Evolutionary conservation across 2,888 invertebrate species (phyloP).

Genomic region (Euphydryas editha): DNA sequence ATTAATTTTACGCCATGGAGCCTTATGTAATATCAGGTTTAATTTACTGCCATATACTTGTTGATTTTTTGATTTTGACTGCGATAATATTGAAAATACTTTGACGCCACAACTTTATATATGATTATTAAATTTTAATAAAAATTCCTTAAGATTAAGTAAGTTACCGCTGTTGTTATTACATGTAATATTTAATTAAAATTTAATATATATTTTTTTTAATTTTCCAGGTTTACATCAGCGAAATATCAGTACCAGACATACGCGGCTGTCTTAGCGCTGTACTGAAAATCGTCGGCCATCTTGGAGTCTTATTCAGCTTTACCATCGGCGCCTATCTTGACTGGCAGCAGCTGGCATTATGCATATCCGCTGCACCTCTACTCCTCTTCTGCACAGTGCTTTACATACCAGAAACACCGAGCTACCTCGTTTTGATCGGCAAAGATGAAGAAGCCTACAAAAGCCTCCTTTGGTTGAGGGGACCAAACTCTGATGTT

Average conservation of each 20-base stretch:
- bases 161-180: too few species aligned
- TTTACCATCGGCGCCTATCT: slow-evolving; percentile 92
- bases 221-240: slow-evolving; percentile 90
- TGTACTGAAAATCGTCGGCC: slow-evolving; percentile 92
- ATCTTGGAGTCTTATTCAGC: slow-evolving; percentile 92
- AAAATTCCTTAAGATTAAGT: too few species aligned
- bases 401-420: slow-evolving; percentile 94
- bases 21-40: not conserved
- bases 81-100: too few species aligned
- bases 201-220: too few species aligned
- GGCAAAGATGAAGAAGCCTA: slow-evolving; percentile 87
- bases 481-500: slow-evolving; percentile 92
- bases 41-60: not conserved
- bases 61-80: slow-evolving; percentile 31
- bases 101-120: too few species aligned
- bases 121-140: too few species aligned
- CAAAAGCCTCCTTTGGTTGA: slow-evolving; percentile 89
- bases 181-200: too few species aligned
- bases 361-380: slow-evolving; percentile 91
- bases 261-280: slow-evolving; percentile 94
- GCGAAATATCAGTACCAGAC: slow-evolving; percentile 94
- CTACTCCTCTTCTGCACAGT: slow-evolving; percentile 90
- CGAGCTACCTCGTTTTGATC: slow-evolving; percentile 90
- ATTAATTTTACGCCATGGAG: not conserved
- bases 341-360: slow-evolving; percentile 93